phyloP scores from a whole-genome alignment of 1,140 invertebrate genomes.

The Panagrolaimus sp. region DNA sequence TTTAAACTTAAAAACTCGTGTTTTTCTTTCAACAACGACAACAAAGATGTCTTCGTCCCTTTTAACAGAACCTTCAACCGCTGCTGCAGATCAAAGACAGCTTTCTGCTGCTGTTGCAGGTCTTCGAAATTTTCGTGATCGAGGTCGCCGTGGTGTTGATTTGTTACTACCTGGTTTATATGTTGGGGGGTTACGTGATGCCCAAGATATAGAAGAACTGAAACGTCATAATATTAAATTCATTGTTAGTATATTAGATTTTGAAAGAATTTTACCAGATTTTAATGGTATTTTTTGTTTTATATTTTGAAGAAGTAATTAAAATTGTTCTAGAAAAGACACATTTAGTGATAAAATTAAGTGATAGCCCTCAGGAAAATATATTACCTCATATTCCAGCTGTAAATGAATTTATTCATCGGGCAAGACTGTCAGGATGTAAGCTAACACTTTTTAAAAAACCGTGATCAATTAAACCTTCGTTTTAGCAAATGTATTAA shows the following conservation, averaged over 20 bases:
- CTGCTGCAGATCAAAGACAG: not conserved
- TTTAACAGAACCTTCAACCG: not conserved
- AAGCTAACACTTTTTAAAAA: not conserved
- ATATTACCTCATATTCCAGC: not conserved
- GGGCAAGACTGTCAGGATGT: slow-evolving; percentile 5
- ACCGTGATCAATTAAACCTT: not conserved
- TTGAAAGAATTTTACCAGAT: not conserved
- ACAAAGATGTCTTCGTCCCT: not conserved
- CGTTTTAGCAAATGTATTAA: slow-evolving; percentile 1
- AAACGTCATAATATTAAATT: not conserved
- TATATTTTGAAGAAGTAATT: not conserved
- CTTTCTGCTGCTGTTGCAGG: not conserved
- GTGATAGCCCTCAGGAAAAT: not conserved
- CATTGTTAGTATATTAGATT: not conserved
- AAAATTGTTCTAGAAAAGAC: not conserved
- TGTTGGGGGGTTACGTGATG: slow-evolving; percentile 6
- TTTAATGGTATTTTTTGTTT: not conserved
- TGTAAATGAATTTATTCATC: slow-evolving; percentile 9
- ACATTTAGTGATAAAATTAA: slow-evolving; percentile 5
- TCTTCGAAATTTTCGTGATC: not conserved
- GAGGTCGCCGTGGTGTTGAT: not conserved
- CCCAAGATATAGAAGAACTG: not conserved
- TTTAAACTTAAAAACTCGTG: not conserved
- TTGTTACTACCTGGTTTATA: not conserved
- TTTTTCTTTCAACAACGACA: no score